Evolutionary conservation across 2,888 invertebrate species (phyloP).

Genomic region (Macrophya annulata): DNA sequence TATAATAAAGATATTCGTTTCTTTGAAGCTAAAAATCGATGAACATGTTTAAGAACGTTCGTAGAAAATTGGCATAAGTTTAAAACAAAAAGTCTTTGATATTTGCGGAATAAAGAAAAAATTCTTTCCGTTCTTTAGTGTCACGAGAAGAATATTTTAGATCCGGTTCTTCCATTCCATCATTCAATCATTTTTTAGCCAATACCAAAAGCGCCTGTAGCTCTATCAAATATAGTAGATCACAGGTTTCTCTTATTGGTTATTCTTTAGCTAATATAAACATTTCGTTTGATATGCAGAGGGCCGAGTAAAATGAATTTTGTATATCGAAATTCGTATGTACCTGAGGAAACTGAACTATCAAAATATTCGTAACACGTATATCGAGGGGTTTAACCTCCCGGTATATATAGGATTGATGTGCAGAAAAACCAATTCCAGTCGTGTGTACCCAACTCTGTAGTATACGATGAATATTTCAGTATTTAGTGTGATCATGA

Average conservation of each 20-base stretch:
- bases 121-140: neutral
- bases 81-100: neutral
- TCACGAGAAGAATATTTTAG: neutral
- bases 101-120: neutral
- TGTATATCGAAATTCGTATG: neutral
- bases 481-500: neutral
- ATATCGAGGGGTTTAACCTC: slow-evolving; percentile 2
- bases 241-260: slow-evolving; percentile 7
- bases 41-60: neutral
- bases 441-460: neutral
- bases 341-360: neutral
- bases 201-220: neutral
- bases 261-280: neutral
- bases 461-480: neutral
- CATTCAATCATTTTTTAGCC: neutral
- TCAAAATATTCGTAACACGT: slow-evolving; percentile 13
- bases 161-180: neutral
- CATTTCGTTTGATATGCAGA: neutral
- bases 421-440: neutral
- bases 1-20: neutral
- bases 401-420: neutral
- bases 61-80: neutral
- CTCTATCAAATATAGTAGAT: neutral
- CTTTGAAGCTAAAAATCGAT: neutral
- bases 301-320: slow-evolving; percentile 23